Evolutionary conservation across 2,888 invertebrate genomes (phyloP), one percentile per base, ranked within the genome.

Genomic region (Leucophora obtusa): DNA sequence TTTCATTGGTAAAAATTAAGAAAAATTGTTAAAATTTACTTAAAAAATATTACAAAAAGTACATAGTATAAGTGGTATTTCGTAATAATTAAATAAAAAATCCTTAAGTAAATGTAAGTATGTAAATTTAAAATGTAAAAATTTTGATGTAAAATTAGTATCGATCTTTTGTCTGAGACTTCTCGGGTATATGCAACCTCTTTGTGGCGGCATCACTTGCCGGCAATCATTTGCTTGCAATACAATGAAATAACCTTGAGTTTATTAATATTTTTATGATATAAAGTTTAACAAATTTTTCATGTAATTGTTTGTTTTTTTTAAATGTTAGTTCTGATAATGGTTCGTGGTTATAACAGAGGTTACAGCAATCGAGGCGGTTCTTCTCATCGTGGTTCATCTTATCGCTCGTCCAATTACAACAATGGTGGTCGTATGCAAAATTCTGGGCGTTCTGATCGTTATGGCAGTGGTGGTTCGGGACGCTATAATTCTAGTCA

Each of bases 401-500:
- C 81, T 24, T 77, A 87, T 83, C 87, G 86, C 60, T 85, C 86
- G 35, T 87, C 87, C 28, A 88, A 88, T 53, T 84, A 84, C 17
- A 85, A 83, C 0, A 84, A 83, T 33, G 85, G 85, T 50, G 86
- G 86, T 6, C 88, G 89, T 35, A 87, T 88, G 72, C 87, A 89
- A 60, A 86, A 88, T 50, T 87, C 88, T 5, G 86, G 88, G 7
- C 87, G 88, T 6, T 85, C 82, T 24, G 85, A 83, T 51, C 86
- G 87, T 9, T 87, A 86, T 76, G 87, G 87, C 14, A 84, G 84
- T 43, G 82, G 85, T 11, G 82, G 83, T 8, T 83, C 77, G 50
- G 83, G 84, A 18, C 84, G 85, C 17, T 84, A 86, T 47, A 84
- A 84, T 77, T 81, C 84, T 17, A 86, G 87, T 28, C 87, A 87